Base-by-base conservation (phyloP, 2,797 vertebrate genomes). In the Poecilia velifera region DNA sequence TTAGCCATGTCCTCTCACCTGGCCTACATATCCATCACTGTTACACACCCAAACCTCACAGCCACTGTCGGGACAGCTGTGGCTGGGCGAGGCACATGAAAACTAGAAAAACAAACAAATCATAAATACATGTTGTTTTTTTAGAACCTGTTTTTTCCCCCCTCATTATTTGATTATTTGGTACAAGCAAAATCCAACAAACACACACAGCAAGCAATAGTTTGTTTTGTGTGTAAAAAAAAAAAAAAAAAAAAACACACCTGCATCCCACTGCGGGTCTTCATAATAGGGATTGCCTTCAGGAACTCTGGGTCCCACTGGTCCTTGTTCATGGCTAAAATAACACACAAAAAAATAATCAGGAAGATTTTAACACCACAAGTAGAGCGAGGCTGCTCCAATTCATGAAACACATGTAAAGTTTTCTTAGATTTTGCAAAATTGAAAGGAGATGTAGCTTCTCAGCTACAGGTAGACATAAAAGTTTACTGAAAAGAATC, bases 201-300 rank as follows among this genome's bases (percentile, higher is more conserved):
- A 34, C 10, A 25, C 4, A 64, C 20, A 47, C 4, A 47, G 36
- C 12, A 14, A 47, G 36, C 12, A 14, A 13, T 22, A n/a, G 68
- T n/a, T 13, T 71, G 4, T 7, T n/a, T 45, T n/a, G 41, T 3
- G 4, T 6, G 68, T 7, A 45, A n/a, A n/a, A 45, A 45, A n/a
- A 71, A 0, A 34, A 34, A 34, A 34, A 0, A 34, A 34, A 34
- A 34, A 34, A 34, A 34, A 34, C 34, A 34, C 80, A 99, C 98
- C 96, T 99, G 98, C 98, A 99, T 99, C 76, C 98, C 98, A 0
- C 98, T 99, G 39, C 98, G 96, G 0, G 98, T 99, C 93, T 99
- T 99, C 98, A 99, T 99, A 84, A 99, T 99, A 74, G 98, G 98
- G 79, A 99, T 99, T 78, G 98, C 98, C 93, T 99, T 99, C 88